Evolutionary conservation across 1,140 invertebrate genomes (phyloP).

Genomic region (Euschistus heros): DNA sequence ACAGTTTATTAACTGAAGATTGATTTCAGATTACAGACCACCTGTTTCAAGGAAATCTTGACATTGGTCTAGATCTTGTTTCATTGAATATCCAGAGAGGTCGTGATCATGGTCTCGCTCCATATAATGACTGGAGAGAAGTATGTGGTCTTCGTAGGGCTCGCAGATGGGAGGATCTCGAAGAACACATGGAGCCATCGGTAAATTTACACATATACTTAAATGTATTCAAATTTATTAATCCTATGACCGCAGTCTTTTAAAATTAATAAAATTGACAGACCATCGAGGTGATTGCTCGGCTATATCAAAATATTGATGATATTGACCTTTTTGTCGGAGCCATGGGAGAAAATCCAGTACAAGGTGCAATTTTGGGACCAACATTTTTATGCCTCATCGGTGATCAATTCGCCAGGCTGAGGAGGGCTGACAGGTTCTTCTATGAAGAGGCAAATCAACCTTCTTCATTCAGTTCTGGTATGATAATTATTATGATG

Average conservation of each 20-base stretch:
- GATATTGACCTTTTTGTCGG: slow-evolving; percentile 57
- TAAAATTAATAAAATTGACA: slow-evolving; percentile 25
- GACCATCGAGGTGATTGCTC: slow-evolving; percentile 35
- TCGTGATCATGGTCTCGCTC: slow-evolving; percentile 54
- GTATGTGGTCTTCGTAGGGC: slow-evolving; percentile 46
- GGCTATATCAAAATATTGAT: slow-evolving; percentile 41
- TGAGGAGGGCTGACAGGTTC: slow-evolving; percentile 41
- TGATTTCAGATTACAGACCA: slow-evolving; percentile 45
- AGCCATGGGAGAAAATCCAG: slow-evolving; percentile 43
- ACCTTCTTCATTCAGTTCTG: slow-evolving; percentile 38
- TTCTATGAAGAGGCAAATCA: slow-evolving; percentile 44
- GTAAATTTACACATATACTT: slow-evolving; percentile 33
- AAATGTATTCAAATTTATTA: too few relatives aligned
- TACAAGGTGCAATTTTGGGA: slow-evolving; percentile 43
- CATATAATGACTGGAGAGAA: slow-evolving; percentile 56
- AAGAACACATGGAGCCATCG: slow-evolving; percentile 43
- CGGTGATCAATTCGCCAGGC: slow-evolving; percentile 47
- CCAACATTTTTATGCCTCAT: slow-evolving; percentile 51
- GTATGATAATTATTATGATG: background rate
- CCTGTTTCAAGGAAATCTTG: slow-evolving; percentile 41
- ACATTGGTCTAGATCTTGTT: slow-evolving; percentile 52
- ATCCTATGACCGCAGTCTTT: too few relatives aligned
- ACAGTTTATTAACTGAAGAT: too few relatives aligned
- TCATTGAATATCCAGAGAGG: slow-evolving; percentile 59
- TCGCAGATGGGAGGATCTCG: slow-evolving; percentile 43